Evolutionary conservation across 2,888 invertebrate species (phyloP).

Genomic region (Chrysotoxum bicinctum): DNA sequence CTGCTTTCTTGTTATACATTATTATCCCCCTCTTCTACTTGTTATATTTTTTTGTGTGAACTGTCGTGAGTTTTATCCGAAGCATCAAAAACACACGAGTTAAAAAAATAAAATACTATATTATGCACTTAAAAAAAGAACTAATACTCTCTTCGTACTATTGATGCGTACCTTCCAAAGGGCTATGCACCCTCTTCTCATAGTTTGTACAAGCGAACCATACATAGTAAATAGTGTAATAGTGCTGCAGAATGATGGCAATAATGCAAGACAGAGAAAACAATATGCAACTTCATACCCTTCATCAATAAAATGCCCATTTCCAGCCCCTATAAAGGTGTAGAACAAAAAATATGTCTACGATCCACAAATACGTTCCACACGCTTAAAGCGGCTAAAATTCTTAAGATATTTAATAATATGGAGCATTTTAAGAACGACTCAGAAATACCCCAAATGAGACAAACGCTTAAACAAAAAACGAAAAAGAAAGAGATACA

Average conservation of each 20-base stretch:
- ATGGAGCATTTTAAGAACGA: constrained; percentile 18
- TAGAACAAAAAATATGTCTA: constrained; percentile 56
- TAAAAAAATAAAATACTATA: not conserved
- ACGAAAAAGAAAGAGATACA: constrained; percentile 9
- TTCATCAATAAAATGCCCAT: constrained; percentile 17
- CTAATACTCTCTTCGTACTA: constrained; percentile 29
- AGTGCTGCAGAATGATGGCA: constrained; percentile 11
- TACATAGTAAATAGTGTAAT: constrained; percentile 37
- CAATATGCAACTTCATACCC: constrained; percentile 2
- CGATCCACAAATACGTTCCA: constrained; percentile 65
- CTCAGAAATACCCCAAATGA: constrained; percentile 9
- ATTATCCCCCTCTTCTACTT: constrained; percentile 48
- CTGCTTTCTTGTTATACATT: constrained; percentile 18
- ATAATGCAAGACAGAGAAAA: constrained; percentile 29
- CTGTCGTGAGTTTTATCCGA: constrained; percentile 48
- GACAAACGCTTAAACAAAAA: constrained; percentile 5
- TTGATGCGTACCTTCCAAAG: constrained; percentile 31
- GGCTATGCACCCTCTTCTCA: constrained; percentile 59
- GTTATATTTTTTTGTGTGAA: constrained; percentile 53
- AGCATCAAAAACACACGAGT: constrained; percentile 22
- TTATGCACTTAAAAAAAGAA: constrained; percentile 28
- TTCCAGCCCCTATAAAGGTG: constrained; percentile 29
- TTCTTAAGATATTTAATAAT: constrained; percentile 7
- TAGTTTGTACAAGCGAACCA: not conserved
- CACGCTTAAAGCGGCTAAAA: constrained; percentile 46